Evolutionary conservation across 1,140 invertebrate species (phyloP).

Genomic region (Aplysia californica): DNA sequence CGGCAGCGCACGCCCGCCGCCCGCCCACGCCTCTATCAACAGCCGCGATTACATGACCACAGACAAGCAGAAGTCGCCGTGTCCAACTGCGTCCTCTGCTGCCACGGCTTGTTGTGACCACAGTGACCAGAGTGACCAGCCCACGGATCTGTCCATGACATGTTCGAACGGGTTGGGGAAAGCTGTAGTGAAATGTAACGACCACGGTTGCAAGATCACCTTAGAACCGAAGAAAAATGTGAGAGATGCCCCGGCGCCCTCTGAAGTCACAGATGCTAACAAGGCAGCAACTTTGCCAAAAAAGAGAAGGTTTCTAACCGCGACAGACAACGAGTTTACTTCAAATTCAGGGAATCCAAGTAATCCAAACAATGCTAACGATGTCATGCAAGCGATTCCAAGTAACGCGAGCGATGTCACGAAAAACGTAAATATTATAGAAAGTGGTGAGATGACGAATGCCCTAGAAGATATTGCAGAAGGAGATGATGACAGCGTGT

Average conservation of each 20-base stretch:
- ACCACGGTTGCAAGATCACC: background rate
- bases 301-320: background rate
- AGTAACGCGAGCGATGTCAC: too few species aligned
- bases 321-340: background rate
- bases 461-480: background rate
- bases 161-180: background rate
- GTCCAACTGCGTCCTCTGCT: background rate
- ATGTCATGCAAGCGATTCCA: too few species aligned
- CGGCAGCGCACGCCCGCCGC: background rate
- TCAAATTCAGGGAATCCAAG: too few species aligned
- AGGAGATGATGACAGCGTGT: too few species aligned
- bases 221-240: background rate
- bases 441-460: too few species aligned
- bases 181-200: background rate
- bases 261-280: too few species aligned
- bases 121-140: background rate
- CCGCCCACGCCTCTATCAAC: background rate
- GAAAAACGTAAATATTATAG: too few species aligned
- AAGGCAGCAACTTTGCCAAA: background rate
- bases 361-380: background rate
- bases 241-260: background rate
- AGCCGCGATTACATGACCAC: background rate
- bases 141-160: slow-evolving; percentile 5
- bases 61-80: background rate
- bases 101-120: background rate